Percentiles rank a stretch among this genome's conserved stretches.
Evolutionary conservation across 2,113 vertebrate genomes (phyloP).

Genomic region (Nanorana parkeri): DNA sequence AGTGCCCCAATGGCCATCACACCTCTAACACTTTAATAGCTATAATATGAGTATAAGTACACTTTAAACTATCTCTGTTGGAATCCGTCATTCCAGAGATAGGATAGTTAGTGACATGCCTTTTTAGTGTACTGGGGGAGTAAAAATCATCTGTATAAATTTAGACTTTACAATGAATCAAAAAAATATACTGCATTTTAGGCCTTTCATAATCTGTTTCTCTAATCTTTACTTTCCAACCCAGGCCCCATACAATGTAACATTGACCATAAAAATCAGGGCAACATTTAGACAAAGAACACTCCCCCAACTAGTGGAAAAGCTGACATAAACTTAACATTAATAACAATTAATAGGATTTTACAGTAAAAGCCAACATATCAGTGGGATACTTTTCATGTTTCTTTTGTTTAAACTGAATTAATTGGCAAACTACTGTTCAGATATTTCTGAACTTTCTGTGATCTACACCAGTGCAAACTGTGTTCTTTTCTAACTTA

Average conservation of each 20-base stretch:
- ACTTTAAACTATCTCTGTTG: too few relatives aligned
- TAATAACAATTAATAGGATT: constrained; percentile 38
- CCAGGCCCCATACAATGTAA: background rate
- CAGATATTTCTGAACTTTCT: background rate
- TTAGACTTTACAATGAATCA: too few relatives aligned
- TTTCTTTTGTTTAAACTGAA: constrained; percentile 4
- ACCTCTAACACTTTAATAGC: too few relatives aligned
- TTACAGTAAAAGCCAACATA: constrained; percentile 13
- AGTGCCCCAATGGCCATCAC: too few relatives aligned
- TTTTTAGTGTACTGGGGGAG: too few relatives aligned
- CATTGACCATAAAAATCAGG: background rate
- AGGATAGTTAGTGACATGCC: too few relatives aligned
- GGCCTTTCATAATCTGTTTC: too few relatives aligned
- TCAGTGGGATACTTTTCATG: constrained; percentile 38
- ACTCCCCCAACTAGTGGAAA: constrained; percentile 3
- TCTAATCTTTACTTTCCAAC: background rate
- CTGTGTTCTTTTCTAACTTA: background rate
- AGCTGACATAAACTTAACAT: background rate
- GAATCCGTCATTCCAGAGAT: too few relatives aligned
- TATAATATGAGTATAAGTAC: too few relatives aligned
- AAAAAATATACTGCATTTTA: too few relatives aligned
- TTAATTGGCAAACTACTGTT: constrained; percentile 9
- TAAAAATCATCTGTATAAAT: too few relatives aligned
- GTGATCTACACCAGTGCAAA: background rate
- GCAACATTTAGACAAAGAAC: background rate